A percentile compares a stretch with the other conserved stretches of the same genome.
Conservation (phyloP, 2,888 invertebrate species). For the Drosophila tanythrix region DNA sequence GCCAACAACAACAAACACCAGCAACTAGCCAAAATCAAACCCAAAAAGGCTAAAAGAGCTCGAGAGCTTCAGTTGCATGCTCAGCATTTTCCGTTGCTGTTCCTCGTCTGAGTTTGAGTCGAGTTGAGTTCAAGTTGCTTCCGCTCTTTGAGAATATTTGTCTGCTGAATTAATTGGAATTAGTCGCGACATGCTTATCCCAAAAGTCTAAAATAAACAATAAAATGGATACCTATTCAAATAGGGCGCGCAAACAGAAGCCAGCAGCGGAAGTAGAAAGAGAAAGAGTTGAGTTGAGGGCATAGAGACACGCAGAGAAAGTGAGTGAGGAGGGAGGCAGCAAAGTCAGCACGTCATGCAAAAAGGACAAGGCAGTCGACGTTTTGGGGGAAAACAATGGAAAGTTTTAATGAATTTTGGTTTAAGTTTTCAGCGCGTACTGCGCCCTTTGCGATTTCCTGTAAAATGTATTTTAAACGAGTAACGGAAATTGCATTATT, state of each 20-base stretch:
- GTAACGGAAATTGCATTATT: slow-evolving; percentile 81
- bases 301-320: background rate
- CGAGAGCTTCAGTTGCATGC: slow-evolving; percentile 53
- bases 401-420: slow-evolving; percentile 81
- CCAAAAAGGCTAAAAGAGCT: slow-evolving; percentile 56
- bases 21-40: slow-evolving; percentile 66
- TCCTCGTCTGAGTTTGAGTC: slow-evolving; percentile 32
- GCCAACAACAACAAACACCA: slow-evolving; percentile 65
- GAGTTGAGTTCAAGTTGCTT: slow-evolving; percentile 57
- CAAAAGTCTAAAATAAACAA: slow-evolving; percentile 80
- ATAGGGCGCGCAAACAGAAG: slow-evolving; percentile 64
- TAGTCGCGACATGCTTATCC: slow-evolving; percentile 82
- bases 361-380: slow-evolving; percentile 43
- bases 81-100: slow-evolving; percentile 63
- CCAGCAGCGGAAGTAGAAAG: slow-evolving; percentile 30
- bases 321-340: slow-evolving; percentile 13
- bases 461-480: slow-evolving; percentile 80
- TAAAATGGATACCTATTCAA: slow-evolving; percentile 80
- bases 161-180: slow-evolving; percentile 82
- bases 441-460: slow-evolving; percentile 77
- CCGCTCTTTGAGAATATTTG: slow-evolving; percentile 77
- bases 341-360: slow-evolving; percentile 61
- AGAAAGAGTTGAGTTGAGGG: slow-evolving; percentile 1
- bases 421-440: slow-evolving; percentile 77
- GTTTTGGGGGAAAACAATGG: slow-evolving; percentile 63